phyloP scores from a whole-genome alignment of 2,113 vertebrate species.

The Muscicapa adusta region DNA sequence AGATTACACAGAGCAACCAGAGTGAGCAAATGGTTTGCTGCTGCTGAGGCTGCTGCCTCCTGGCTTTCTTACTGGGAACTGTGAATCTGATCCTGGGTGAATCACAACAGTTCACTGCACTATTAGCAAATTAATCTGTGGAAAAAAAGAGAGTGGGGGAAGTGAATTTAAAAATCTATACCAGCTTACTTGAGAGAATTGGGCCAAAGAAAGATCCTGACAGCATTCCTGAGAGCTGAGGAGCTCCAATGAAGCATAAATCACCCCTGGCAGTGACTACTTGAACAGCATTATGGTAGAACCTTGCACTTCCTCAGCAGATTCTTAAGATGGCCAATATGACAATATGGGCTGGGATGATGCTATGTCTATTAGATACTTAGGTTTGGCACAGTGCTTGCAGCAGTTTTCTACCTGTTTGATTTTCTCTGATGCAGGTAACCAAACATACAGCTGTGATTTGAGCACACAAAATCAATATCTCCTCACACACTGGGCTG shows the following conservation, averaged over 20 bases:
- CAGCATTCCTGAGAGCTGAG: background rate
- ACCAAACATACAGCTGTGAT: background rate
- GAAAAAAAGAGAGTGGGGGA: accelerated
- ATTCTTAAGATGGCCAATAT: background rate
- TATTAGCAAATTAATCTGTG: background rate
- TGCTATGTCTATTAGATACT: background rate
- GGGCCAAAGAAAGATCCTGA: background rate
- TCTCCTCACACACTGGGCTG: background rate
- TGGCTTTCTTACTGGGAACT: background rate
- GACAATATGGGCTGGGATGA: accelerated
- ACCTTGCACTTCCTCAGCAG: background rate
- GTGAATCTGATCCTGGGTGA: background rate
- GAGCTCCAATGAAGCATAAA: background rate
- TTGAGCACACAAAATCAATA: background rate
- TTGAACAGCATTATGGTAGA: background rate
- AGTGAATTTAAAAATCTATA: background rate
- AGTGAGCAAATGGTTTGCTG: background rate
- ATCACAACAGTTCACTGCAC: background rate
- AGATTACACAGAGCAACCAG: background rate
- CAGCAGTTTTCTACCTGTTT: background rate
- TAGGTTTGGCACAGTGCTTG: background rate
- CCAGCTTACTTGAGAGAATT: background rate
- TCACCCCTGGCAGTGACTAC: background rate
- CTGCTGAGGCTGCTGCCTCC: background rate
- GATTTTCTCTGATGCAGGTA: background rate